phyloP scores from a whole-genome alignment of 2,113 vertebrate species.

The Atrichornis clamosus region DNA sequence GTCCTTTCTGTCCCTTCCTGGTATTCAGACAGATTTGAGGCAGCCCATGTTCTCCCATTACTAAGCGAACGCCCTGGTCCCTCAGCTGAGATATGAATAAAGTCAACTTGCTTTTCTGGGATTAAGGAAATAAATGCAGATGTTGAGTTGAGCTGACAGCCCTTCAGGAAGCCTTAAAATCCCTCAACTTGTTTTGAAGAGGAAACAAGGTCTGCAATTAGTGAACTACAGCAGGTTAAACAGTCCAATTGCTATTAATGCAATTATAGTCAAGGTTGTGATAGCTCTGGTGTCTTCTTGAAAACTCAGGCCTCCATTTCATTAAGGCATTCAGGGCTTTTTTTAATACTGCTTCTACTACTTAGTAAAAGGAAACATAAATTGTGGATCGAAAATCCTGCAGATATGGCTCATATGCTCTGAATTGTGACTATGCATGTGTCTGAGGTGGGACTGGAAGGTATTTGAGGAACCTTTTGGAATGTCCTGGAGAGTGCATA shows the following conservation, averaged over 20 bases:
- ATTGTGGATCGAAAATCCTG: not conserved
- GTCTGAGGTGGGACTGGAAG: not conserved
- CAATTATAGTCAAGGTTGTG: constrained; percentile 55
- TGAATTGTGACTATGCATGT: not conserved
- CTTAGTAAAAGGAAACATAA: not conserved
- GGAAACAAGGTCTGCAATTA: constrained; percentile 57
- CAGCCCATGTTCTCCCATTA: not conserved
- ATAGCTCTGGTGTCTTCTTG: not conserved
- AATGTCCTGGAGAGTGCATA: not conserved
- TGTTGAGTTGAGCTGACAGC: constrained; percentile 52
- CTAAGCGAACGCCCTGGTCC: fast-evolving
- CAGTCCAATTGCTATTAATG: constrained; percentile 41
- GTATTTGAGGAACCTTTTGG: not conserved
- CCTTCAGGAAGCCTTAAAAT: constrained; percentile 58
- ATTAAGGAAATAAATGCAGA: constrained; percentile 31
- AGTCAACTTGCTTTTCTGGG: not conserved
- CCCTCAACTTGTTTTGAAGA: not conserved
- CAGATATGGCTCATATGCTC: not conserved
- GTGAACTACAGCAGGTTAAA: not conserved
- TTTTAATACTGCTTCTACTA: not conserved
- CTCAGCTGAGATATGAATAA: not conserved
- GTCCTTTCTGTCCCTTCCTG: not conserved
- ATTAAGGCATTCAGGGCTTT: not conserved
- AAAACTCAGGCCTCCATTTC: not conserved
- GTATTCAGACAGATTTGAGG: not conserved